Conservation (phyloP, 2,113 vertebrate species). For the Malurus melanocephalus region DNA sequence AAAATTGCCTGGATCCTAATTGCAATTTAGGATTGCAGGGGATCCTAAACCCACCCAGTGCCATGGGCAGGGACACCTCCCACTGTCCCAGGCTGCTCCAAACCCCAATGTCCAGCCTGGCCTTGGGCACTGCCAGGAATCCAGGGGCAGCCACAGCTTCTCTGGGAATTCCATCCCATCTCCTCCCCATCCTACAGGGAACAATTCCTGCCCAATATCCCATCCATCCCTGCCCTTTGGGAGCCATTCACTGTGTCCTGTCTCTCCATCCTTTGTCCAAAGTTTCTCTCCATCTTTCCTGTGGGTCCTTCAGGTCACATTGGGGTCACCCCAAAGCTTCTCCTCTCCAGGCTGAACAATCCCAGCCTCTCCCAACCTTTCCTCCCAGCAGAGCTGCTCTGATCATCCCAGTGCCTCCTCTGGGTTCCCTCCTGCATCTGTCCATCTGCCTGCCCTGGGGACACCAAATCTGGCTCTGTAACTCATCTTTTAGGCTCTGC, state of each 20-base stretch:
- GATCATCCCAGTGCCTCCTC: not conserved
- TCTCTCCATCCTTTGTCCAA: not conserved
- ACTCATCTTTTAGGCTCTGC: not conserved
- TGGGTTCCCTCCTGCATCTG: not conserved
- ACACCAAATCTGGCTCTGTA: too few species aligned
- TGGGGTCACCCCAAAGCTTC: not conserved
- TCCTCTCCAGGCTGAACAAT: not conserved
- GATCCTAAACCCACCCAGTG: rapidly evolving
- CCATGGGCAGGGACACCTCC: not conserved
- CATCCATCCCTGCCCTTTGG: rapidly evolving
- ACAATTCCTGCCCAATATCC: rapidly evolving
- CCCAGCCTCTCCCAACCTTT: not conserved
- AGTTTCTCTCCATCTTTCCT: not conserved
- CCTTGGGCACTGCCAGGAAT: not conserved
- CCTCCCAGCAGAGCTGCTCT: not conserved
- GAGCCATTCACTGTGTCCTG: not conserved
- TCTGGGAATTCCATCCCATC: not conserved
- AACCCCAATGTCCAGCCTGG: not conserved
- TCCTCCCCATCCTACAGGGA: not conserved
- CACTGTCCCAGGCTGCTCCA: not conserved
- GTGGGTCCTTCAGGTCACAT: rapidly evolving
- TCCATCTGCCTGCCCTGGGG: not conserved
- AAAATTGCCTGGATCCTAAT: not conserved
- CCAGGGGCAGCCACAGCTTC: not conserved
- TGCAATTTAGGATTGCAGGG: not conserved